Evolutionary conservation across 2,113 vertebrate species (phyloP), one percentile per base, ranked within the genome.

Genomic region (Sorex fumeus): DNA sequence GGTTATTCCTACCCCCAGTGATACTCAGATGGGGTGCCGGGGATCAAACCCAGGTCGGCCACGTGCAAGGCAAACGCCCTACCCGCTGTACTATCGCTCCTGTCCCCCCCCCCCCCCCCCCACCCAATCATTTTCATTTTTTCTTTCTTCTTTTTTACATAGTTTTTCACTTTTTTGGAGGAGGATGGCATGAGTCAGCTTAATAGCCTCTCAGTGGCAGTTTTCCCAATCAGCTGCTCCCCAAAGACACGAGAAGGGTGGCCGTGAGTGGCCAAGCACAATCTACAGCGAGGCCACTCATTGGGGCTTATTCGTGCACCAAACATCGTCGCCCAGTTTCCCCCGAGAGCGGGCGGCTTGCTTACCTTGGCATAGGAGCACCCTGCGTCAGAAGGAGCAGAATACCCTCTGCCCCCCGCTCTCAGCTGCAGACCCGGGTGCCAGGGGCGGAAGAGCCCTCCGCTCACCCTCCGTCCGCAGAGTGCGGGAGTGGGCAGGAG

Each of bases 391-490:
- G 40, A 28, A 82, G 34, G 11, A 53, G 96, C 93, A 84, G 97
- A 97, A 95, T 95, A 94, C 92, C 91, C 90, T 97, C 88, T 97
- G 32, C 97, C 90, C 96, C 96, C 79, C 95, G 89, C 94, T 97
- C 71, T 94, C 82, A 91, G 95, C 97, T 96, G 94, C 77, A 88
- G 97, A 93, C 94, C 90, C 94, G 77, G 36, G 50, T 62, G 1
- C 88, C 27, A 72, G 90, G 45, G 36, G 64, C 30, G 74, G 43
- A 53, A n/a, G 72, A 83, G 77, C 81, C 27, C 70, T 66, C 69
- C 91, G 27, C 28, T 23, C 53, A 78, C 71, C 30, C 50, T 89
- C 93, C 40, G 77, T 81, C 43, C 40, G 69, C 30, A 18, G 86
- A 85, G 50, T 64, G 47, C 40, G 7, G 76, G 94, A 86, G 79